Percentiles rank a stretch among this genome's conserved stretches.
Conservation (phyloP, 2,797 vertebrate genomes). For the Cyprinella venusta region DNA sequence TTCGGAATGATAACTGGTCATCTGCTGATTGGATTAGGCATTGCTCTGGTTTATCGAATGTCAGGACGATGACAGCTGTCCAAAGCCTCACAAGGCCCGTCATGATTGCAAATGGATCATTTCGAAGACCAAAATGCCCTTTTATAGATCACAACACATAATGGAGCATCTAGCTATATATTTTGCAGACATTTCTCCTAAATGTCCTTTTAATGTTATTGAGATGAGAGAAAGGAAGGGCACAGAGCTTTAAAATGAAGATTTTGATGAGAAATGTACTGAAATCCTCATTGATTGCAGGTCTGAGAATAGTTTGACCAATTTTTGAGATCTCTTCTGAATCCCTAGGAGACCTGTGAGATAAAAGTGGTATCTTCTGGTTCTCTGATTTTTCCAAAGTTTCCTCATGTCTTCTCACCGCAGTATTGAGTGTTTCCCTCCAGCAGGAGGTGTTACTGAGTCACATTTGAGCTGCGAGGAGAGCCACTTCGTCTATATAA, state of each 20-base stretch:
- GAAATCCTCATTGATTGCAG: background rate
- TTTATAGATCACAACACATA: conserved; percentile 19
- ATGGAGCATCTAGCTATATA: background rate
- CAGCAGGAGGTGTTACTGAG: conserved; percentile 44
- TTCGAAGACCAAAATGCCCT: background rate
- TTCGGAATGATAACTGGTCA: no score
- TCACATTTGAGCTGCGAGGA: conserved; percentile 22
- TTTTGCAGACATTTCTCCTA: background rate
- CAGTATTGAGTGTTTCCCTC: background rate
- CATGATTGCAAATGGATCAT: no score
- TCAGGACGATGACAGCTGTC: no score
- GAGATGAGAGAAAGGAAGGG: background rate
- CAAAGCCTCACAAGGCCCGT: no score
- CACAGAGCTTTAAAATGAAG: background rate
- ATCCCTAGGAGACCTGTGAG: background rate
- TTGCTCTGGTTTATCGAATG: no score
- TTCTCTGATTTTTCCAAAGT: background rate
- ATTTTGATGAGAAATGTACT: background rate
- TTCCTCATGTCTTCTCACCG: background rate
- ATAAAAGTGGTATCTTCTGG: background rate
- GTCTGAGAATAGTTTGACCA: background rate
- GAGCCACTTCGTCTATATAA: conserved; percentile 48
- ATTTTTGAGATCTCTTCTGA: conserved; percentile 3
- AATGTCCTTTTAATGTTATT: background rate
- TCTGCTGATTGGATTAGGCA: no score